Base-by-base conservation (phyloP, 1,140 invertebrate genomes). In the Argopecten irradians region DNA sequence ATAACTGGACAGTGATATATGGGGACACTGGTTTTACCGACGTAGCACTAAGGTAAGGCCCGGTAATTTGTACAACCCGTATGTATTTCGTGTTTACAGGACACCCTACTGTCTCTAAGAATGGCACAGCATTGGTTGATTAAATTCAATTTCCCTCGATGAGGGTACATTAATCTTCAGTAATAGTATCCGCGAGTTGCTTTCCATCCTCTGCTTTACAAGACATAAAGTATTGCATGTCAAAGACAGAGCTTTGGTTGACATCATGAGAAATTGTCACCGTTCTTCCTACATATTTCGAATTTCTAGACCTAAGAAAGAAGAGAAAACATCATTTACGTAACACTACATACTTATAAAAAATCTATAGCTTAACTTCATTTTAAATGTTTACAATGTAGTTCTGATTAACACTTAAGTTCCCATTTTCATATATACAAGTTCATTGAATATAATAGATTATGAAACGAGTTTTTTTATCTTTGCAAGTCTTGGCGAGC, bases 121-220 rank as follows among this genome's bases (percentile, higher is more conserved):
- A 71, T 71, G 55, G 55, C 55, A 71, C 55, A 71, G 55, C 55
- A 71, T 71, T 71, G 55, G 55, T 71, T 71, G 55, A 71, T 71
- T 71, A 71, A 71, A 71, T 71, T 71, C 55, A 71, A 71, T 71
- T 71, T 71, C 55, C 55, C 55, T 28, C 55, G 55, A 71, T 71
- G 55, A 71, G 55, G 55, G 55, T 71, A 71, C 55, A 71, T 71
- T 71, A 71, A 71, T 71, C 55, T 71, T n/a, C 5, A 0, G 55
- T 71, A 71, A 71, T 71, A 71, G 55, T 71, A 71, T 71, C 55
- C 55, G 55, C 2, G 55, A n/a, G 55, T 71, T 71, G 22, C 55
- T n/a, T 71, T 71, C 55, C 55, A 71, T 22, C 55, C 55, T 71
- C 55, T 0, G 1, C 14, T 71, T 28, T n/a, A 71, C 22, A 11